Evolutionary conservation across 2,888 invertebrate species (phyloP).

Genomic region (Noctua pronuba): DNA sequence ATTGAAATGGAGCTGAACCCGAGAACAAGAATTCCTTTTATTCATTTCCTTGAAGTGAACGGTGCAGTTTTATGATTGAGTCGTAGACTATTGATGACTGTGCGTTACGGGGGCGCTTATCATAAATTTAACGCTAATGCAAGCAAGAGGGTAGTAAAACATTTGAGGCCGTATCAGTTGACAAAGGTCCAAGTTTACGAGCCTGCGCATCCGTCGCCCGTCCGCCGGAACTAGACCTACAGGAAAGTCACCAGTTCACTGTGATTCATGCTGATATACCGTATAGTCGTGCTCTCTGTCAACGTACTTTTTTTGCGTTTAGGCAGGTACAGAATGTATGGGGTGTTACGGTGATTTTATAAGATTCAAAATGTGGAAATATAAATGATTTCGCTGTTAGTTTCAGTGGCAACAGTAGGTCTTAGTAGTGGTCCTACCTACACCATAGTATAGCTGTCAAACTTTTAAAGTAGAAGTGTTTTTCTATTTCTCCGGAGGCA

Average conservation of each 20-base stretch:
- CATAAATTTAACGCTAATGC: conserved; percentile 74
- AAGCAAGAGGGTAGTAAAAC: conserved; percentile 67
- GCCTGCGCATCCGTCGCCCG: conserved; percentile 40
- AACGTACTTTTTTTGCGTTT: conserved; percentile 21
- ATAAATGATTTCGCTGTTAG: not conserved
- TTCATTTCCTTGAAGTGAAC: conserved; percentile 65
- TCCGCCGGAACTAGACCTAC: conserved; percentile 54
- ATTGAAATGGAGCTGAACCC: conserved; percentile 67
- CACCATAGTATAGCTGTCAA: not conserved
- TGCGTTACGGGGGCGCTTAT: conserved; percentile 70
- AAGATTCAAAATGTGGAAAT: not conserved
- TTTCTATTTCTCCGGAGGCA: not conserved
- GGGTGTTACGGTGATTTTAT: not conserved
- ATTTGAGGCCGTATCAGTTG: conserved; percentile 66
- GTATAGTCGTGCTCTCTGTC: conserved; percentile 13
- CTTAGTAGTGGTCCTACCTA: not conserved
- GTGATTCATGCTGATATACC: conserved; percentile 37
- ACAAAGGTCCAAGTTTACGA: conserved; percentile 69
- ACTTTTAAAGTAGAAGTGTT: not conserved
- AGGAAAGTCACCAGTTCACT: conserved; percentile 51
- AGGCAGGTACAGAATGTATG: not conserved
- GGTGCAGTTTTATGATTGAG: conserved; percentile 60
- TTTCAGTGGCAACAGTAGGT: not conserved
- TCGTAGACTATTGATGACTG: conserved; percentile 67
- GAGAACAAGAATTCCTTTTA: conserved; percentile 54